Percentiles rank a stretch among this genome's conserved stretches.
These are phyloP conservation scores for Bubo scandiacus DNA, from an alignment of 2,113 vertebrate genomes.

Conservation along the genomic window DNA sequence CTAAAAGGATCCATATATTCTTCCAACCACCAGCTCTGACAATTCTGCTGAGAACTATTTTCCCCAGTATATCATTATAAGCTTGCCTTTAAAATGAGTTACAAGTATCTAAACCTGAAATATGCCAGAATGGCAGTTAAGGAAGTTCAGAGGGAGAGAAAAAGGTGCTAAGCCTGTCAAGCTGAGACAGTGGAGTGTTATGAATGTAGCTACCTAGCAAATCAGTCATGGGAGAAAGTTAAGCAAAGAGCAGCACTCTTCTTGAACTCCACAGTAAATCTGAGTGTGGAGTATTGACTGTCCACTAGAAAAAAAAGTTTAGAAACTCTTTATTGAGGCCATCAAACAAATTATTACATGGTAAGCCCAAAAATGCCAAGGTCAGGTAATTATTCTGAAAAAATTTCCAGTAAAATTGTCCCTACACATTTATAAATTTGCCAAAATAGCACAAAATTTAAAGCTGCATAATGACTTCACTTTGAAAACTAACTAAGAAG, in stretches of 20 bases:
- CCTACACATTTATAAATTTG: background rate
- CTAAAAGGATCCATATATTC: background rate
- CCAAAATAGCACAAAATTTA: background rate
- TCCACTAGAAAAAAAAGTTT: background rate
- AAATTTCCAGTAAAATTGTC: background rate
- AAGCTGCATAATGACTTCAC: background rate
- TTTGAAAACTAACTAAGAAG: background rate
- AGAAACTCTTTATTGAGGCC: constrained; percentile 14
- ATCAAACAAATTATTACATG: background rate
- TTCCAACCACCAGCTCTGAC: background rate
- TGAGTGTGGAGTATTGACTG: background rate
- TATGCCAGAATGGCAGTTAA: background rate
- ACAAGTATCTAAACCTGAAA: constrained; percentile 42
- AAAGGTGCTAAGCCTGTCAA: constrained; percentile 29
- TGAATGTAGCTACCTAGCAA: background rate
- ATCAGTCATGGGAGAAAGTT: constrained; percentile 2
- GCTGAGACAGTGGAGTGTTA: background rate
- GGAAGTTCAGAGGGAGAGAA: constrained; percentile 27
- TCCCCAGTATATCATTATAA: background rate
- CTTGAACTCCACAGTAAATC: constrained; percentile 30
- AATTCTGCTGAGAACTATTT: constrained; percentile 4
- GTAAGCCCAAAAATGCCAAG: background rate
- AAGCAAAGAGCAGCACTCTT: background rate
- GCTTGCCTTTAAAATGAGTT: constrained; percentile 44
- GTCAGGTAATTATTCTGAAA: background rate